A percentile compares a stretch with the other conserved stretches of the same genome.
Conservation (phyloP, 2,888 invertebrate species). For the Euphydryas editha region DNA sequence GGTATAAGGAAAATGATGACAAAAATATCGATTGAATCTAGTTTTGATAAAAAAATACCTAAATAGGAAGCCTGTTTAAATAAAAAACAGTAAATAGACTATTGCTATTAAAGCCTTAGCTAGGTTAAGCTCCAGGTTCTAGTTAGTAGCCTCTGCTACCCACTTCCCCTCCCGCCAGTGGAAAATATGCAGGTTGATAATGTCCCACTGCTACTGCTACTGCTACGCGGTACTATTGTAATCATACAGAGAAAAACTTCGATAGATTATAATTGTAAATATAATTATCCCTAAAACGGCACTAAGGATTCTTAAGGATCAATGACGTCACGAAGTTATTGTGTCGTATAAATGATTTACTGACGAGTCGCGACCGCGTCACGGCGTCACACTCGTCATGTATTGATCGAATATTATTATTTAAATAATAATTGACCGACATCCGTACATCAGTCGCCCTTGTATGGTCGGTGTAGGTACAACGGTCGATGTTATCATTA, state of each 20-base stretch:
- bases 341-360: not conserved
- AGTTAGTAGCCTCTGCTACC: not conserved
- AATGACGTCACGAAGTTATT: slow-evolving; percentile 1
- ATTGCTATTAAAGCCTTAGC: too few relatives aligned
- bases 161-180: not conserved
- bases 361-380: not conserved
- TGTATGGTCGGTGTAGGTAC: not conserved
- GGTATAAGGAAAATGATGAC: too few relatives aligned
- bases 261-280: too few relatives aligned
- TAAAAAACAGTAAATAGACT: too few relatives aligned
- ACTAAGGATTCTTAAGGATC: not conserved
- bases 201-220: too few relatives aligned
- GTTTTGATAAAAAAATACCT: too few relatives aligned
- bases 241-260: too few relatives aligned
- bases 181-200: too few relatives aligned
- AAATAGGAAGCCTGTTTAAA: too few relatives aligned
- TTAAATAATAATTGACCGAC: not conserved
- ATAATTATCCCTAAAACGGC: not conserved
- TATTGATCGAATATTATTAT: slow-evolving; percentile 7
- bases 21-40: too few relatives aligned
- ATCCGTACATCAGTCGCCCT: not conserved
- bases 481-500: not conserved
- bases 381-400: not conserved
- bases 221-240: too few relatives aligned
- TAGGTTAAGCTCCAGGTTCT: too few relatives aligned